phyloP scores from a whole-genome alignment of 2,113 vertebrate genomes.

The Scopus umbretta region DNA sequence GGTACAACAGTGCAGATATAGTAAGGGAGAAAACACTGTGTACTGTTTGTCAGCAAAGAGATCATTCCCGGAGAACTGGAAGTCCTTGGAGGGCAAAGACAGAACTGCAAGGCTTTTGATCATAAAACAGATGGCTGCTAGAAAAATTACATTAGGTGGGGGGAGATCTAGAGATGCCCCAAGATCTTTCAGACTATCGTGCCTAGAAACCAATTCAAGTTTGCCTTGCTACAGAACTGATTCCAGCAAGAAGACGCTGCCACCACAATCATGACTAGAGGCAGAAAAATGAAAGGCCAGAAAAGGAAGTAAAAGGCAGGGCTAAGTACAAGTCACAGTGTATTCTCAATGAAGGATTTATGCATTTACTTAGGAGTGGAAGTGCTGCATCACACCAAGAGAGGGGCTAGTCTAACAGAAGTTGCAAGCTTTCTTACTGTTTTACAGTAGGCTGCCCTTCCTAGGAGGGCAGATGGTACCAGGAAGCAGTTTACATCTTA shows the following conservation, averaged over 20 bases:
- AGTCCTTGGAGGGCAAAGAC: constrained; percentile 41
- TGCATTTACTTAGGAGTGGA: not conserved
- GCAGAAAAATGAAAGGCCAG: not conserved
- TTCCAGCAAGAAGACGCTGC: not conserved
- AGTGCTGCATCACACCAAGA: not conserved
- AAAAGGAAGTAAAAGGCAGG: not conserved
- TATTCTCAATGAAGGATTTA: not conserved
- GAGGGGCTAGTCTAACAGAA: not conserved
- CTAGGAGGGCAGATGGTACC: not conserved
- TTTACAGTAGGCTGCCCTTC: not conserved
- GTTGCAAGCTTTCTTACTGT: not conserved
- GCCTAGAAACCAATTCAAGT: not conserved
- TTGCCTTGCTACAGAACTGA: not conserved
- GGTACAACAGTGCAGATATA: not conserved
- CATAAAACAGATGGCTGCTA: not conserved
- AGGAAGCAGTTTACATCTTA: not conserved
- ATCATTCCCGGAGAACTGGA: not conserved
- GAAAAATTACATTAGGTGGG: not conserved
- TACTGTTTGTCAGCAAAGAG: constrained; percentile 6
- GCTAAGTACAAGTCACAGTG: not conserved
- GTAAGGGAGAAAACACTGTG: constrained; percentile 13
- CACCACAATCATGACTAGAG: not conserved
- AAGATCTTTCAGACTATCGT: not conserved
- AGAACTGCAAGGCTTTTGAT: not conserved
- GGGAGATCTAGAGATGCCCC: not conserved